phyloP scores from a whole-genome alignment of 2,113 vertebrate species.

The Mormoops blainvillei region DNA sequence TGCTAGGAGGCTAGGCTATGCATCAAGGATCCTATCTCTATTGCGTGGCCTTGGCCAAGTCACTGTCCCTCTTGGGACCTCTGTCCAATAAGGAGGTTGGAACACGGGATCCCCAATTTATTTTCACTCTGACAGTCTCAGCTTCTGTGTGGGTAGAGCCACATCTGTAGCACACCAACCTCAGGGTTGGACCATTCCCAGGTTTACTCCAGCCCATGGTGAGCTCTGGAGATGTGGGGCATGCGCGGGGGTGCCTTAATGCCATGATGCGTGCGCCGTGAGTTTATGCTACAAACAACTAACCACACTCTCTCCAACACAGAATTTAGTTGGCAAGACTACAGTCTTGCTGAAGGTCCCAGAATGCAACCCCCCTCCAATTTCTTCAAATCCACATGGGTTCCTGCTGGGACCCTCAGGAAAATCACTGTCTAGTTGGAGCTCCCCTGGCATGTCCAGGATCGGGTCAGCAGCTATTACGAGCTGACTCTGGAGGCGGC shows the following conservation, averaged over 20 bases:
- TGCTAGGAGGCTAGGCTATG: neutral
- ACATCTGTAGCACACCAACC: accelerated
- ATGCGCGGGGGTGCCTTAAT: neutral
- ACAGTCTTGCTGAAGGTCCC: neutral
- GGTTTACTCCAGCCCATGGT: neutral
- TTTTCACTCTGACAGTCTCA: neutral
- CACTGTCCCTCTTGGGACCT: neutral
- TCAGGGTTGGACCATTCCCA: neutral
- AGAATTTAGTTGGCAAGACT: neutral
- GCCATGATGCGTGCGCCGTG: accelerated
- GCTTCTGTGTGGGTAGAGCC: neutral
- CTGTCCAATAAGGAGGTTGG: neutral
- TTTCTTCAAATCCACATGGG: too few species aligned
- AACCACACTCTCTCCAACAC: neutral
- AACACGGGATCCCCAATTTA: neutral
- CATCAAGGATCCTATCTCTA: neutral
- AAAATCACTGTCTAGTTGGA: neutral
- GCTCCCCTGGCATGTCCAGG: neutral
- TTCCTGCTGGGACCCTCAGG: neutral
- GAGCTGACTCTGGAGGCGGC: neutral
- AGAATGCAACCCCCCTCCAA: neutral
- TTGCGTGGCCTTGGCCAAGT: neutral
- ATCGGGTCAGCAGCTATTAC: neutral
- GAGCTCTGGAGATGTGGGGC: too few species aligned
- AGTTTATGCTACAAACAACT: neutral